Base-by-base conservation (phyloP, 2,888 invertebrate species). In the Ochropleura leucogaster region DNA sequence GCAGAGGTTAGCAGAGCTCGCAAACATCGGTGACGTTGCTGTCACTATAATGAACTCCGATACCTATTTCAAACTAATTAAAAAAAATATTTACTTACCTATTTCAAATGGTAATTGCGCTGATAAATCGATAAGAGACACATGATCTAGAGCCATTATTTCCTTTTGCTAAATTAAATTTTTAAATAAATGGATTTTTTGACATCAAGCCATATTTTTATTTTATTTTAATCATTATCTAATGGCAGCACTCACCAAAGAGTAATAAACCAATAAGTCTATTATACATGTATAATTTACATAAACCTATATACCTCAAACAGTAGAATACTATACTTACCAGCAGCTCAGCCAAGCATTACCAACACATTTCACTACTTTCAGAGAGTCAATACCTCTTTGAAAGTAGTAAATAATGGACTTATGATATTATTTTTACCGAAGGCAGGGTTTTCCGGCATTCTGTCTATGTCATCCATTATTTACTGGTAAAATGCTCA, bases 61-160 rank as follows among this genome's bases (percentile, higher is more conserved):
- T 7, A 5, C 16, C 20, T 65, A 12, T 8, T 77, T 6, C 16
- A 76, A 69, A 12, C 20, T 51, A 3, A 14, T 20, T 7, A 4
- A 46, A 53, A 62, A 51, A 3, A 30, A 51, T 16, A 51, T 47
- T n/a, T 30, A 83, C 94, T 90, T 84, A 96, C 96, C 95, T 80
- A 96, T 93, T 84, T 93, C 90, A 89, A 95, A 96, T 42, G 93
- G 92, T 57, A 96, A 89, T 87, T 95, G 96, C 79, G 93, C 88
- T 30, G 93, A 89, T 88, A 96, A 92, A 90, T 96, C 94, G 83
- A 96, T 89, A 79, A 96, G 87, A 40, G 95, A 94, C 83, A 95
- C 87, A 73, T 90, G 86, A 55, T 90, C 87, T 60, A 85, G 57
- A 70, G 92, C 89, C 92, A 93, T 92, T 80, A 84, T 87, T 72